Evolutionary conservation across 53 echinoderm and acorn worm species (phyloP), one percentile per base, ranked within the genome.

Genomic region (Echinometra lucunter): DNA sequence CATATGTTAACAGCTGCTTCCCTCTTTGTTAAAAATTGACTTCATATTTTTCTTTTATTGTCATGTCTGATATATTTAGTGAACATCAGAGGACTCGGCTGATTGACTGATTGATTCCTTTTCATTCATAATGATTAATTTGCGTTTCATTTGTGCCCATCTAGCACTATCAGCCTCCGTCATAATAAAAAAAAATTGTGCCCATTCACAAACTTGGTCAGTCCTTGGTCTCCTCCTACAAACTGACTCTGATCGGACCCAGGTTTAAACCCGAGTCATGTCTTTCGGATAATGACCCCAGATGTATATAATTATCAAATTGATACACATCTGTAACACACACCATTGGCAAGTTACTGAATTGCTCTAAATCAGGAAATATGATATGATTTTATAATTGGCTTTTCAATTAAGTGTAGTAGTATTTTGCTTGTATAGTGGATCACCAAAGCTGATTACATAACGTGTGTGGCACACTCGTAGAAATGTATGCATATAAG

Each of bases 341-440:
- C n/a, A n/a, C n/a, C n/a, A n/a, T n/a, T n/a, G n/a, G n/a, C n/a
- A n/a, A n/a, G n/a, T n/a, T n/a, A n/a, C n/a, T n/a, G n/a, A n/a
- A n/a, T n/a, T n/a, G n/a, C n/a, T n/a, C n/a, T n/a, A 69, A 30
- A 42, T 78, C 78, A 78, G 78, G 40, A 78, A 78, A 78, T n/a
- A 78, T 78, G 23, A 16, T 4, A 18, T 18, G 1, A 18, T 72
- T 78, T 78, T 42, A 23, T 78, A 35, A 38, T 78, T 42, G 38
- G 38, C 38, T 40, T 42, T 38, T 78, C 16, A 63, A 63, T 7
- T 3, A 35, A 78, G 21, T 40, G 42, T 78, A 42, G 38, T 38
- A 75, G 18, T 16, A 17, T 75, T 75, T 16, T 75, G 37, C 23
- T 42, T 78, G 78, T 78, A 78, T 42, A 21, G 78, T 78, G 23